phyloP scores from a whole-genome alignment of 2,888 invertebrate species.

The Aphrophora alni region DNA sequence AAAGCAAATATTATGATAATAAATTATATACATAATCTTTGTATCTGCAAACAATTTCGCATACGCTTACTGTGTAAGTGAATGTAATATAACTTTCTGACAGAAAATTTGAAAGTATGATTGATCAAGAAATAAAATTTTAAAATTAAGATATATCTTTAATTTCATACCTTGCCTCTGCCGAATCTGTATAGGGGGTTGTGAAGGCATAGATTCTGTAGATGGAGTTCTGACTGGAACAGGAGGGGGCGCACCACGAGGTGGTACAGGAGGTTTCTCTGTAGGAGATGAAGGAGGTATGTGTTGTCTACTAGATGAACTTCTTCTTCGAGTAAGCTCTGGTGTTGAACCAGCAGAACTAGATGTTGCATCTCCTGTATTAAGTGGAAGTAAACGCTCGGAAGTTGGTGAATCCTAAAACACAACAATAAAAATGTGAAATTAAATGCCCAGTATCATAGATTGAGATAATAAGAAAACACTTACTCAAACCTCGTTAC shows the following conservation, averaged over 20 bases:
- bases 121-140: too few relatives aligned
- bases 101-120: too few relatives aligned
- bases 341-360: conserved; percentile 61
- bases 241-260: conserved; percentile 65
- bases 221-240: conserved; percentile 60
- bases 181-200: conserved; percentile 30
- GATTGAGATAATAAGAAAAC: background rate
- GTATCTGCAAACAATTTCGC: too few relatives aligned
- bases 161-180: conserved; percentile 27
- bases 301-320: conserved; percentile 10
- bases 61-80: too few relatives aligned
- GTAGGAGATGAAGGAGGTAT: conserved; percentile 9
- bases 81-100: too few relatives aligned
- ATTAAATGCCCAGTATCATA: too few relatives aligned
- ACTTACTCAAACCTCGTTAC: background rate
- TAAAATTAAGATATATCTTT: conserved; percentile 46
- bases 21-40: too few relatives aligned
- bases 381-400: conserved; percentile 42
- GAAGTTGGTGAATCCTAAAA: conserved; percentile 42
- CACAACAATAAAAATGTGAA: background rate
- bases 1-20: too few relatives aligned
- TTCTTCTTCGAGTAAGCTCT: conserved; percentile 56
- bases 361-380: conserved; percentile 53
- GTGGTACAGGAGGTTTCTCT: conserved; percentile 63
- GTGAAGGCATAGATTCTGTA: conserved; percentile 53